Conservation (phyloP, 1,140 invertebrate genomes). For the Calliphora vicina region DNA sequence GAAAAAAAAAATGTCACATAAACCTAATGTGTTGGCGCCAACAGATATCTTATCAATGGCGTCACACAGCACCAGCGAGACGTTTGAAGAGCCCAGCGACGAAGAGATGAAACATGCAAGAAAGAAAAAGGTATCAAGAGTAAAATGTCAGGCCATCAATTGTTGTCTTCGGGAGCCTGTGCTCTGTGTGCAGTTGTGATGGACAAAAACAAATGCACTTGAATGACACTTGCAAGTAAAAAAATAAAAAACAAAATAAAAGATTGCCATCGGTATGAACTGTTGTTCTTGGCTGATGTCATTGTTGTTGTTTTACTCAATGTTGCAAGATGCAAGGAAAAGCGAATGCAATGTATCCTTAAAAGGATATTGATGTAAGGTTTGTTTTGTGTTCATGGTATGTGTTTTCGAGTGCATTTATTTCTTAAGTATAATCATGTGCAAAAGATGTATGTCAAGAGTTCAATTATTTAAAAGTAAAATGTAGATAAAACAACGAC, state of each 20-base stretch:
- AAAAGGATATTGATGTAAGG: constrained; percentile 16
- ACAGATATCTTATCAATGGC: constrained; percentile 38
- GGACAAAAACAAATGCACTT: constrained; percentile 22
- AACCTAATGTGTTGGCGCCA: constrained; percentile 36
- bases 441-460: constrained; percentile 28
- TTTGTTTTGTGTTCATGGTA: neutral
- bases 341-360: constrained; percentile 4
- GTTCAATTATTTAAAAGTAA: constrained; percentile 30
- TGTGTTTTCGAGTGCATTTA: neutral
- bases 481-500: neutral
- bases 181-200: neutral
- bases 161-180: constrained; percentile 28
- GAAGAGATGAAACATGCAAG: neutral
- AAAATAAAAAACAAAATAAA: neutral
- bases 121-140: constrained; percentile 17
- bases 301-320: neutral
- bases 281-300: neutral
- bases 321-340: constrained; percentile 2
- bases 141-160: constrained; percentile 34
- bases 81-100: neutral
- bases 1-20: constrained; percentile 31
- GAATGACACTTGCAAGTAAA: constrained; percentile 28
- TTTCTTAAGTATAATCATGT: neutral
- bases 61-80: constrained; percentile 20
- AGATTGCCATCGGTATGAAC: constrained; percentile 15